Base-by-base conservation (phyloP, 2,888 invertebrate genomes). In the Chymomyza procnemis region DNA sequence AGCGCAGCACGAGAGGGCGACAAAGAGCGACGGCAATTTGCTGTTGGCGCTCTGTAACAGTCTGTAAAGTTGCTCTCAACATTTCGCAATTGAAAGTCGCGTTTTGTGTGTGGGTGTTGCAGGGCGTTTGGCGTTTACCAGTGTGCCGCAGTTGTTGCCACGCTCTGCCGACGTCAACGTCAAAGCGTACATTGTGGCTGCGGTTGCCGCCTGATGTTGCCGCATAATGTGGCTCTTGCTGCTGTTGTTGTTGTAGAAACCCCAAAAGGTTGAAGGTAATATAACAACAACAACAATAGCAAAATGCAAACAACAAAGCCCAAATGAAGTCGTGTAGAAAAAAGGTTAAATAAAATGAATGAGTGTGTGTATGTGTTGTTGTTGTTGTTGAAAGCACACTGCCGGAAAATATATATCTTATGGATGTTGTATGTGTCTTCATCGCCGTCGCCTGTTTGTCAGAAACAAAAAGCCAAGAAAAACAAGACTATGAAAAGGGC, bases 181-280 rank as follows among this genome's bases (percentile, higher is more conserved):
- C 50, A 50, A n/a, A 18, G 48, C n/a, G 3, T 8, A 19, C 50
- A 18, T 50, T 19, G 50, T 4, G 18, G 50, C 50, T 50, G 50
- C 50, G 16, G 18, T 50, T 47, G 26, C 26, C 26, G 26, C 26
- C 26, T 26, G 47, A n/a, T 47, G 47, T 47, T 47, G 47, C 16
- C 47, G 47, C 16, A 14, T 47, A 14, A 14, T 47, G 47, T 12
- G 14, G 47, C 47, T 47, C 2, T 16, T 47, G 64, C 30, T 57
- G n/a, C n/a, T 26, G 26, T 26, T 26, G 26, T 67, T 67, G 66
- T 55, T 63, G 68, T 61, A 66, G 79, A 79, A 75, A 75, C 74
- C 79, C 72, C 82, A 79, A 82, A 83, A 83, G 82, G 83, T 85
- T 84, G 87, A 83, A 83, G 86, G 83, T 86, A 83, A 86, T 73